A percentile compares a stretch with the other conserved stretches of the same genome.
Conservation (phyloP, 2,797 vertebrate species). For the Gambusia yucatana region DNA sequence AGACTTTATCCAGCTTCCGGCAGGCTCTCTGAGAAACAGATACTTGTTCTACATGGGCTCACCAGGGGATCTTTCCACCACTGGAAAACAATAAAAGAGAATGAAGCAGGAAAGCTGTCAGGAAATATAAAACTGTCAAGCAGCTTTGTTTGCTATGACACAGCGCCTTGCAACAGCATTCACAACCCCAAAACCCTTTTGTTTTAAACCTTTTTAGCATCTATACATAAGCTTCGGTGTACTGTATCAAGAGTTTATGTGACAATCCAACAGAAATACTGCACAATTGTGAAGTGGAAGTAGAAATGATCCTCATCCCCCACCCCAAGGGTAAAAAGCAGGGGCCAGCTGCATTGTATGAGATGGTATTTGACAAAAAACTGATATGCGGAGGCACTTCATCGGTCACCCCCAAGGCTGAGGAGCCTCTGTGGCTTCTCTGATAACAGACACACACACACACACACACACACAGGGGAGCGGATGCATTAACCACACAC, state of each 20-base stretch:
- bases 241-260: not conserved
- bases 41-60: slow-evolving; percentile 26
- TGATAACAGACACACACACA: not conserved
- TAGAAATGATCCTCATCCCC: no score
- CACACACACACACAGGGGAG: not conserved
- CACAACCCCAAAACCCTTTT: not conserved
- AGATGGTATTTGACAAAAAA: not conserved
- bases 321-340: not conserved
- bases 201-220: not conserved
- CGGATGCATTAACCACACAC: not conserved
- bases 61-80: slow-evolving; percentile 30
- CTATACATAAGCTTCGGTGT: not conserved
- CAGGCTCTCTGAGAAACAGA: slow-evolving; percentile 11
- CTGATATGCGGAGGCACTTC: not conserved
- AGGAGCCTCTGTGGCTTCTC: not conserved
- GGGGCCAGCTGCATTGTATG: not conserved
- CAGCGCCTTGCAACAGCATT: not conserved
- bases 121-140: slow-evolving; percentile 46
- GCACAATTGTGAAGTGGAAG: no score
- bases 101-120: slow-evolving; percentile 42
- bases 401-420: not conserved
- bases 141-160: slow-evolving; percentile 24
- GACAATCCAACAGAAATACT: not conserved
- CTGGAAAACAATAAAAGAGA: slow-evolving; percentile 43
- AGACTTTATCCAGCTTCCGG: slow-evolving; percentile 21